Conservation (phyloP, 2,797 vertebrate species). For the Danionella dracula region DNA sequence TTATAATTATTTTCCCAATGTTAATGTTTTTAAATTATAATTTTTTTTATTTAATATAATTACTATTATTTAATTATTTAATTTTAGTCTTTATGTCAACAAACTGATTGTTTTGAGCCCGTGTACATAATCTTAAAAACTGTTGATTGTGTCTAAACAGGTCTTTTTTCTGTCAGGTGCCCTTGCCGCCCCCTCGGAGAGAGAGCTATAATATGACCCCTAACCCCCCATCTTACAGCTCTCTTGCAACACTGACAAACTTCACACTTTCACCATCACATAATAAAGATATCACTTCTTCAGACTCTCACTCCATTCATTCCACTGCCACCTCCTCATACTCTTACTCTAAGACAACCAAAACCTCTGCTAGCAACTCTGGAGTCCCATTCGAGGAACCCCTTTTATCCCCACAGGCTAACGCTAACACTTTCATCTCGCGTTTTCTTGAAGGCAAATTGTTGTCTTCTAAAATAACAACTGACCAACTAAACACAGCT, state of each 20-base stretch:
- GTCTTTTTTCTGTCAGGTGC: conserved; percentile 72
- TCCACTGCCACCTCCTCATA: conserved; percentile 75
- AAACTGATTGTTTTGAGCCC: no score
- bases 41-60: no score
- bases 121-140: not conserved
- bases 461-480: conserved; percentile 81
- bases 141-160: conserved; percentile 66
- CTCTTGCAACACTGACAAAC: conserved; percentile 59
- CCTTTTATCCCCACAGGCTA: conserved; percentile 38
- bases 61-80: no score
- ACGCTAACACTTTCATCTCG: conserved; percentile 54
- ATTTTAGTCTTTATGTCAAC: no score
- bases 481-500: conserved; percentile 42
- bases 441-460: conserved; percentile 76
- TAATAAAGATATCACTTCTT: conserved; percentile 58
- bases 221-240: conserved; percentile 61
- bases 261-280: conserved; percentile 38
- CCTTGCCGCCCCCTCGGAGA: conserved; percentile 79
- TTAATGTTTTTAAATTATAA: no score
- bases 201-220: conserved; percentile 74
- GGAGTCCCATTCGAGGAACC: conserved; percentile 45
- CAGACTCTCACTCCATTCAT: conserved; percentile 68
- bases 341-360: conserved; percentile 69
- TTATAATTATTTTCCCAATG: no score
- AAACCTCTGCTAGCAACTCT: conserved; percentile 52